Percentiles rank a stretch among this genome's conserved stretches.
phyloP scores from a whole-genome alignment of 2,113 vertebrate species.

The Glaucidium brasilianum region DNA sequence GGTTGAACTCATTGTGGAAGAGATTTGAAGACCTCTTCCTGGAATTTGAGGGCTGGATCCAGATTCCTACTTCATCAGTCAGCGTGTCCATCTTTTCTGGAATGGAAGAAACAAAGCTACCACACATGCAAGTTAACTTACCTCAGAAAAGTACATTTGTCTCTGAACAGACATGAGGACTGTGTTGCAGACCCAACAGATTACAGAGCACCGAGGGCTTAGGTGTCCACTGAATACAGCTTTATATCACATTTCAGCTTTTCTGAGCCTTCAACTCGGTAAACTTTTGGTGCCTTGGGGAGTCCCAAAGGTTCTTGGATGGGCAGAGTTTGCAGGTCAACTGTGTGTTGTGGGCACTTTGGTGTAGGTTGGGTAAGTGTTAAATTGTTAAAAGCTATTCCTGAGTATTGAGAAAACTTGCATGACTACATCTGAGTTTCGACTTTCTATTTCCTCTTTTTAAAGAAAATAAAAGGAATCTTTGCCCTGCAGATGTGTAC shows the following conservation, averaged over 20 bases:
- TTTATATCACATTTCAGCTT: background rate
- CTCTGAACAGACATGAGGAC: background rate
- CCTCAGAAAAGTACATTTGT: background rate
- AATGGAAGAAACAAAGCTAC: background rate
- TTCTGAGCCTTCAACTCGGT: background rate
- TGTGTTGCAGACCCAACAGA: background rate
- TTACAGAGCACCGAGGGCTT: accelerated
- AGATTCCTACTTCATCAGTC: background rate
- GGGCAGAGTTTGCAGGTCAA: background rate
- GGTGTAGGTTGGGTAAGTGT: background rate
- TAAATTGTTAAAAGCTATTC: background rate
- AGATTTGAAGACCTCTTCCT: background rate
- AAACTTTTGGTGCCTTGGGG: accelerated
- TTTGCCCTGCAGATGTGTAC: background rate
- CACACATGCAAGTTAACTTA: background rate
- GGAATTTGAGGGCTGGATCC: accelerated
- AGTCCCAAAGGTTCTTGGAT: background rate
- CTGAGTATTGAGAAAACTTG: background rate
- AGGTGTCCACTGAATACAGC: background rate
- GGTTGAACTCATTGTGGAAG: background rate
- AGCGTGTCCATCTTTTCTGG: background rate
- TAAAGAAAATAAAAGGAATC: background rate
- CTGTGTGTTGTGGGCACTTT: background rate
- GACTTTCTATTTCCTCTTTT: background rate
- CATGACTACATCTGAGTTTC: background rate